Conservation (phyloP, 2,113 vertebrate species). For the Cyphomyrus plagiostoma region DNA sequence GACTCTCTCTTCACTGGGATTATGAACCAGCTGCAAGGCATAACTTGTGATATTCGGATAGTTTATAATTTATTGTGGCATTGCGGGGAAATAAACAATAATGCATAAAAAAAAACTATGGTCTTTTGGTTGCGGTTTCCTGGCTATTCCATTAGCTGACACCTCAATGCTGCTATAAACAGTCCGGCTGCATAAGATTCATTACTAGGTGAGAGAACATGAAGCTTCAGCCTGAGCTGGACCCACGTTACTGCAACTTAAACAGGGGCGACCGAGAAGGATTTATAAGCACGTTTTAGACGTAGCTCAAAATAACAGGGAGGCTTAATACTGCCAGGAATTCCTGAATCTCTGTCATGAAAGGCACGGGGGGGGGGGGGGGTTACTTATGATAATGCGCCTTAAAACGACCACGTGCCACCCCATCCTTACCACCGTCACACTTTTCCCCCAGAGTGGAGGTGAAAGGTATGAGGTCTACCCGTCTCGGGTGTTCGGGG, state of each 20-base stretch:
- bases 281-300: neutral
- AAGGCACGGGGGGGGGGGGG: neutral
- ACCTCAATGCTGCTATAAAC: neutral
- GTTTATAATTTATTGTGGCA: neutral
- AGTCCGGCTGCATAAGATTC: neutral
- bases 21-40: neutral
- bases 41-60: neutral
- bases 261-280: neutral
- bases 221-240: neutral
- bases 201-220: neutral
- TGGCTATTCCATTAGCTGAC: neutral
- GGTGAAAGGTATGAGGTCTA: neutral
- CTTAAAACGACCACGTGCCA: neutral
- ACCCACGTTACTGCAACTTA: neutral
- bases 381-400: neutral
- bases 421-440: neutral
- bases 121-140: neutral
- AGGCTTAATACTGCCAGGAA: neutral
- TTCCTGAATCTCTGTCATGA: neutral
- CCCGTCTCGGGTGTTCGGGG: neutral
- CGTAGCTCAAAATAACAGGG: neutral
- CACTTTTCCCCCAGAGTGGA: neutral
- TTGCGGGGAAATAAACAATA: neutral
- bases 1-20: neutral
- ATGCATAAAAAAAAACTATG: neutral